Conservation (phyloP, 2,113 vertebrate species). For the Ammodytes marinus region DNA sequence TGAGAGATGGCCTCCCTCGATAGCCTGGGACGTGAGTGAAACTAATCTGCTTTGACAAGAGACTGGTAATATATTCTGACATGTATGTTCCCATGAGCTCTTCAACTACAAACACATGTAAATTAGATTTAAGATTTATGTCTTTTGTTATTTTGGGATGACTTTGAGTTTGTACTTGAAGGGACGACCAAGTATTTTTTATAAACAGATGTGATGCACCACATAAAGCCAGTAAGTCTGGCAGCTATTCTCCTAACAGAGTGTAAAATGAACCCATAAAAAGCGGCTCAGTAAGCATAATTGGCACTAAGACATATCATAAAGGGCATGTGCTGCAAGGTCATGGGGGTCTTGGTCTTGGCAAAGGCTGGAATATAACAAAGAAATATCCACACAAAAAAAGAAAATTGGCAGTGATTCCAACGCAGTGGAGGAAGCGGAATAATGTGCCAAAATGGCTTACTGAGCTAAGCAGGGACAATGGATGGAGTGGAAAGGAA, state of each 20-base stretch:
- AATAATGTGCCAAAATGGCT: conserved; percentile 33
- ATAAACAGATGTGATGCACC: conserved; percentile 34
- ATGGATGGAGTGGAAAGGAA: conserved; percentile 24
- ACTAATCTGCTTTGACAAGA: conserved; percentile 67
- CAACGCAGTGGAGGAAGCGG: conserved; percentile 21
- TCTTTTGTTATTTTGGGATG: conserved; percentile 35
- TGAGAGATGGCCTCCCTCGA: conserved; percentile 70
- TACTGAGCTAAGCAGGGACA: conserved; percentile 25
- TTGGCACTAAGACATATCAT: conserved; percentile 36
- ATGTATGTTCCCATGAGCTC: conserved; percentile 29
- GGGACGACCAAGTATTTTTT: conserved; percentile 2
- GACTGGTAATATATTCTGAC: conserved; percentile 66
- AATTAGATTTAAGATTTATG: conserved; percentile 25
- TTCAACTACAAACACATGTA: conserved; percentile 52
- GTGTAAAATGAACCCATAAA: conserved; percentile 43
- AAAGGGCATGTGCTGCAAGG: conserved; percentile 34
- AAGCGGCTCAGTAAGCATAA: conserved; percentile 30
- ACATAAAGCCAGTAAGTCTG: conserved; percentile 4
- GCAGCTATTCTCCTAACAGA: conserved; percentile 22
- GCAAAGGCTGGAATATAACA: conserved; percentile 41
- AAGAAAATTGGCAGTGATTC: conserved; percentile 24
- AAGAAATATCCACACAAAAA: conserved; percentile 40
- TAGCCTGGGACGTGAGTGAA: conserved; percentile 54
- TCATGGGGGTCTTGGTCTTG: conserved; percentile 48
- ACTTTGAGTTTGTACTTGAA: conserved; percentile 44